Percentiles rank a stretch among this genome's conserved stretches.
phyloP scores from a whole-genome alignment of 2,797 vertebrate genomes.

The Rhinoraja longicauda region DNA sequence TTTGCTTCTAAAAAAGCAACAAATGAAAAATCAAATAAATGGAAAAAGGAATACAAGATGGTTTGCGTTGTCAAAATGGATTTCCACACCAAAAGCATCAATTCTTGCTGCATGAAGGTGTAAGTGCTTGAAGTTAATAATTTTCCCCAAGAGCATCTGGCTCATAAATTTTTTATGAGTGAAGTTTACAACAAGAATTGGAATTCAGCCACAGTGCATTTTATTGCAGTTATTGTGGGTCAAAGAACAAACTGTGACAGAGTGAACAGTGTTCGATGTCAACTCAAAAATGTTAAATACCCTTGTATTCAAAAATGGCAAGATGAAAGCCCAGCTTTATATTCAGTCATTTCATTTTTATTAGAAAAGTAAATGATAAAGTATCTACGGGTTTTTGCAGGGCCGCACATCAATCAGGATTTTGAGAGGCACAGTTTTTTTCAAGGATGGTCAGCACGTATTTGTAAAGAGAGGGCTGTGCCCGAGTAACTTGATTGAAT shows the following conservation, averaged over 20 bases:
- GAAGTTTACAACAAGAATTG: slow-evolving; percentile 2
- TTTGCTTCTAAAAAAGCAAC: not conserved
- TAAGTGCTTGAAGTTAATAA: slow-evolving; percentile 19
- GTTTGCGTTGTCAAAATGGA: not conserved
- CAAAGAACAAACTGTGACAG: not conserved
- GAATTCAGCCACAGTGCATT: not conserved
- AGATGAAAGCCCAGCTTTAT: not conserved
- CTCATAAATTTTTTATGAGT: not conserved
- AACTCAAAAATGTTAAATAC: not conserved
- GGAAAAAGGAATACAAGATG: not conserved
- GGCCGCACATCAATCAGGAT: no score
- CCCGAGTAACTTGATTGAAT: no score
- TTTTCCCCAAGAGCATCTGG: slow-evolving; percentile 11
- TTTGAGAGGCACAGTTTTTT: no score
- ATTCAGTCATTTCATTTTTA: not conserved
- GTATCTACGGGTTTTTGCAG: not conserved
- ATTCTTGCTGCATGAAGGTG: not conserved
- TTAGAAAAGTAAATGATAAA: not conserved
- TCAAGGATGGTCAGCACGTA: no score
- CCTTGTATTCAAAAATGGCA: not conserved
- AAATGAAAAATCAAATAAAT: not conserved
- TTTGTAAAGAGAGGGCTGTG: no score
- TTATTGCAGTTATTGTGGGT: not conserved
- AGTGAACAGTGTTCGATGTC: slow-evolving; percentile 2
- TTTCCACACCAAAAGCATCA: slow-evolving; percentile 16